Percentiles rank a stretch among this genome's conserved stretches.
Evolutionary conservation across 1,140 invertebrate species (phyloP).

Genomic region (Scaptomyza hsui): DNA sequence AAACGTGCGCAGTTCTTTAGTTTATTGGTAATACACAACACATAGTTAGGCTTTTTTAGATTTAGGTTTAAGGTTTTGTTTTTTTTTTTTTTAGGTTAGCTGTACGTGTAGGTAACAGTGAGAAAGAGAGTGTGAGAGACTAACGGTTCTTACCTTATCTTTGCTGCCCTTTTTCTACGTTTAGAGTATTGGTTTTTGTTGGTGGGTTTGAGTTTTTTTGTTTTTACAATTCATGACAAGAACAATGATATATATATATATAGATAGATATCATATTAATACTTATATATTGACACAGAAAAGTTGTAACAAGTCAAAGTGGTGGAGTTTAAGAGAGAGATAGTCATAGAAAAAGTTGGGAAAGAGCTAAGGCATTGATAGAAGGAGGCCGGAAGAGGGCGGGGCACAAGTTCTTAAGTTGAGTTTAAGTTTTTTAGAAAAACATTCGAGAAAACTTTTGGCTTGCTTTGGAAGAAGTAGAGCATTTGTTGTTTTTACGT

Average conservation of each 20-base stretch:
- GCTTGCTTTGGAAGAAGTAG: conserved; percentile 28
- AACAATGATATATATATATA: conserved; percentile 73
- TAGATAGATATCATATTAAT: conserved; percentile 68
- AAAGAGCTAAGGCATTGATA: conserved; percentile 34
- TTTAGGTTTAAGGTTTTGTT: conserved; percentile 10
- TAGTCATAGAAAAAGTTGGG: conserved; percentile 22
- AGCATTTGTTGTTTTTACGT: conserved; percentile 1
- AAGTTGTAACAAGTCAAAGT: conserved; percentile 28
- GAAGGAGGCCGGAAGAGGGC: conserved; percentile 29
- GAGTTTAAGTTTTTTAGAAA: neutral
- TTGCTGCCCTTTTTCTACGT: conserved; percentile 92
- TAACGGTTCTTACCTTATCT: conserved; percentile 89
- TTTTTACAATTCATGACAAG: conserved; percentile 77
- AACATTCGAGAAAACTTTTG: conserved; percentile 28
- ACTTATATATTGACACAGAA: conserved; percentile 62
- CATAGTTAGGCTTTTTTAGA: conserved; percentile 41
- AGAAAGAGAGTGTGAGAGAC: conserved; percentile 40
- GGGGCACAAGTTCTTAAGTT: conserved; percentile 25
- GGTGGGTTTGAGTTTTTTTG: conserved; percentile 71
- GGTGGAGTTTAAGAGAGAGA: conserved; percentile 24
- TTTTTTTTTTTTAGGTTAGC: conserved; percentile 30
- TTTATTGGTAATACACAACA: conserved; percentile 59
- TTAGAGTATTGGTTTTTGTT: conserved; percentile 59
- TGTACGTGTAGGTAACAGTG: conserved; percentile 38
- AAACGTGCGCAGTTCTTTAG: conserved; percentile 57